These are phyloP conservation scores for Phylloscopus trochiloides DNA, from an alignment of 2,113 vertebrate species.

Conservation along the genomic window DNA sequence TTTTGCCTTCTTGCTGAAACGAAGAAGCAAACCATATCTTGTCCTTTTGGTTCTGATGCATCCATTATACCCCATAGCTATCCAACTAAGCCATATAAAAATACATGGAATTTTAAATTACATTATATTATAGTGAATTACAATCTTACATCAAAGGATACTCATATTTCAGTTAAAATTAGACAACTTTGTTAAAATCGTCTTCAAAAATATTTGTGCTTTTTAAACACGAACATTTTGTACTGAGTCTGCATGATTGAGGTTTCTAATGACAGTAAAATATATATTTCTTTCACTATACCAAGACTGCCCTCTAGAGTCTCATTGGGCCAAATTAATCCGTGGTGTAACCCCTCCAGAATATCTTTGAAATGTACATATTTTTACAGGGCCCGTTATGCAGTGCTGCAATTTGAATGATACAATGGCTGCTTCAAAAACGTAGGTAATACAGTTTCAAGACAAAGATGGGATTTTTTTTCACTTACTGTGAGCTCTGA, in stretches of 20 bases:
- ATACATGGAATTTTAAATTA: neutral
- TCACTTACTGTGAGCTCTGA: neutral
- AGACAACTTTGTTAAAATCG: neutral
- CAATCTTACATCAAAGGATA: neutral
- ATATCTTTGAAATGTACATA: neutral
- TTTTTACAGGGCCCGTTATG: neutral
- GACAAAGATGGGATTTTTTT: neutral
- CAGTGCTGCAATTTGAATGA: neutral
- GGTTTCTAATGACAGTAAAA: neutral
- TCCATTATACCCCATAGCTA: neutral
- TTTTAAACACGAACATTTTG: neutral
- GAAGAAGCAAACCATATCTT: rapidly evolving
- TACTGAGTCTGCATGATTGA: neutral
- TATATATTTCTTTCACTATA: neutral
- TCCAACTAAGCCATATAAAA: neutral
- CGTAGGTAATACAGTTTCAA: neutral
- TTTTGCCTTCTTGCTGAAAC: neutral
- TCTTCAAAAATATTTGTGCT: neutral
- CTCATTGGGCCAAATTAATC: conserved; percentile 29
- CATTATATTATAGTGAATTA: neutral
- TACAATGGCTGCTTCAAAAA: neutral
- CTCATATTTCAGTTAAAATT: neutral
- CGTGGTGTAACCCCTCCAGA: neutral
- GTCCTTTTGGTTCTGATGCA: neutral
- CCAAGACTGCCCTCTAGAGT: conserved; percentile 73